A percentile compares a stretch with the other conserved stretches of the same genome.
Evolutionary conservation across 2,113 vertebrate genomes (phyloP).

Genomic region (Apodemus sylvaticus): DNA sequence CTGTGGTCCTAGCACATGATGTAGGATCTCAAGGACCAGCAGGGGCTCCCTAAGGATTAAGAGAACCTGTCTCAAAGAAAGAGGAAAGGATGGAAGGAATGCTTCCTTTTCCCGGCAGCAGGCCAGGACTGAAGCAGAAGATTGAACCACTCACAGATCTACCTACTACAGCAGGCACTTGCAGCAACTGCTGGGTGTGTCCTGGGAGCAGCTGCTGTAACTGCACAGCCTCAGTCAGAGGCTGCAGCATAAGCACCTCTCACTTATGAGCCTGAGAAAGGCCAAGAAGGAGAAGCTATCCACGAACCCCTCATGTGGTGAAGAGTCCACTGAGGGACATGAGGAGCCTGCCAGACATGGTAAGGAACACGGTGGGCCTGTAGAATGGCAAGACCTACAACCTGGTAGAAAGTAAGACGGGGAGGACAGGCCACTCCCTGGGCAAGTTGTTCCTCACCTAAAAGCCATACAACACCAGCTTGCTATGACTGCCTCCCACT

Average conservation of each 20-base stretch:
- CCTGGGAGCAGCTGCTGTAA: neutral
- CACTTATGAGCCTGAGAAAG: neutral
- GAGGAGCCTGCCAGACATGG: neutral
- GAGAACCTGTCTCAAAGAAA: neutral
- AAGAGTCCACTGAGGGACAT: neutral
- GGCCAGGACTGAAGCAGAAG: neutral
- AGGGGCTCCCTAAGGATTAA: neutral
- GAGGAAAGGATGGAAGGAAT: neutral
- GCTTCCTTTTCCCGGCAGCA: neutral
- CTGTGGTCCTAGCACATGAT: neutral
- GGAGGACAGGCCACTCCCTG: neutral
- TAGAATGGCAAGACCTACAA: neutral
- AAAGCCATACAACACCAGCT: neutral
- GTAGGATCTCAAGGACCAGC: neutral
- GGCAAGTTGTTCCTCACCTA: neutral
- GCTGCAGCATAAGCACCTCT: neutral
- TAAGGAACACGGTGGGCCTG: too few relatives aligned
- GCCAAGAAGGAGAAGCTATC: neutral
- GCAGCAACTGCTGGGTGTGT: neutral
- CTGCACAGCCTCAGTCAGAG: neutral
- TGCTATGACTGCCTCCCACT: neutral
- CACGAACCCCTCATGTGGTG: neutral
- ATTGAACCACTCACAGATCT: too few relatives aligned
- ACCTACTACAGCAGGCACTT: neutral
- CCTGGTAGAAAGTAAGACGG: neutral